Evolutionary conservation across 2,888 invertebrate genomes (phyloP).

Genomic region (Zonitis immaculata): DNA sequence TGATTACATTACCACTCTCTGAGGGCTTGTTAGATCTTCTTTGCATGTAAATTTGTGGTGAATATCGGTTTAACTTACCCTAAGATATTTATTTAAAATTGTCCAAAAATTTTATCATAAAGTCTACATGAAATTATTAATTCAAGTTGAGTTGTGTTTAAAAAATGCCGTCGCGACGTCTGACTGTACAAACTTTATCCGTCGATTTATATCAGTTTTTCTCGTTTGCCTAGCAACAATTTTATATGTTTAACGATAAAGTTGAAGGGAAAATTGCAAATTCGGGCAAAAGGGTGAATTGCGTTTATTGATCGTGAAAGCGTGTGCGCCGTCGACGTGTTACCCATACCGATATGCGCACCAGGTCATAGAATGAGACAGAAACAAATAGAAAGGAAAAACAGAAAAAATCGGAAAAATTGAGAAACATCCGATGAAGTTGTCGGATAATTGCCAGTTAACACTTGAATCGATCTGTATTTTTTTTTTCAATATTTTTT

Average conservation of each 20-base stretch:
- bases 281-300: conserved; percentile 36
- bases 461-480: background rate
- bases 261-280: conserved; percentile 30
- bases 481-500: too few relatives aligned
- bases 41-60: background rate
- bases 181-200: too few relatives aligned
- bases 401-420: background rate
- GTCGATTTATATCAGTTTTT: too few relatives aligned
- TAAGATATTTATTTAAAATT: too few relatives aligned
- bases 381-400: background rate
- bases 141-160: too few relatives aligned
- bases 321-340: conserved; percentile 28
- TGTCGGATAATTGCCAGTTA: background rate
- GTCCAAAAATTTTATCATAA: too few relatives aligned
- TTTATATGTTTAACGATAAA: background rate
- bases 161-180: conserved; percentile 3
- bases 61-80: too few relatives aligned
- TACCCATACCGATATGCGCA: conserved; percentile 23
- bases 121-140: too few relatives aligned
- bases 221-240: conserved; percentile 1
- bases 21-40: background rate
- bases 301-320: conserved; percentile 31
- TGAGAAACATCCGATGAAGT: background rate
- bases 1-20: background rate
- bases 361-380: conserved; percentile 31